Percentiles rank a stretch among this genome's conserved stretches.
Evolutionary conservation across 2,113 vertebrate genomes (phyloP).

Genomic region (Thunnus maccoyii): DNA sequence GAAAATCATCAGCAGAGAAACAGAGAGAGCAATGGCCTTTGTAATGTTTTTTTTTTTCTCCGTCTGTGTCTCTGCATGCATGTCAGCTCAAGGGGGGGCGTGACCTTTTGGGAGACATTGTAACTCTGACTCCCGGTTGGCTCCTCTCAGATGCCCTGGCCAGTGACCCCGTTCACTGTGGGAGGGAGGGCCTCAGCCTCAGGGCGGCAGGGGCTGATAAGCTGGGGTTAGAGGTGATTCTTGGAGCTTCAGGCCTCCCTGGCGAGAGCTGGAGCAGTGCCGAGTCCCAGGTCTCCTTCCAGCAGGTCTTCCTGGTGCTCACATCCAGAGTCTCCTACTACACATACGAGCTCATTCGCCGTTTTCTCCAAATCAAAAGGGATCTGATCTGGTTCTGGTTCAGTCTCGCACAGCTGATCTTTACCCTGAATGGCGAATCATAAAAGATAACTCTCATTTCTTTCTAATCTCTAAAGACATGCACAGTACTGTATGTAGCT

Average conservation of each 20-base stretch:
- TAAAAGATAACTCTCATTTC: neutral
- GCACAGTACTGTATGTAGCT: neutral
- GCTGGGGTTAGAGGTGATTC: constrained; percentile 35
- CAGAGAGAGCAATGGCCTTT: constrained; percentile 40
- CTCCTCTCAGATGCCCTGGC: constrained; percentile 39
- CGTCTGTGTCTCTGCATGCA: constrained; percentile 37
- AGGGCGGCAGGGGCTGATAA: constrained; percentile 34
- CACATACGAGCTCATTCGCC: neutral
- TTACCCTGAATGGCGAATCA: constrained; percentile 42
- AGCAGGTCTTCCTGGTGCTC: constrained; percentile 66
- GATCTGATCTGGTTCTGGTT: constrained; percentile 15
- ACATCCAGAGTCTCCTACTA: constrained; percentile 19
- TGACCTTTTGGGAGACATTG: constrained; percentile 56
- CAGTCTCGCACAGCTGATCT: constrained; percentile 47
- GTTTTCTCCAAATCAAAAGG: constrained; percentile 13
- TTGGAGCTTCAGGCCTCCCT: constrained; percentile 38
- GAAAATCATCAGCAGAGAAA: neutral
- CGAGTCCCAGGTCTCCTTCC: constrained; percentile 73
- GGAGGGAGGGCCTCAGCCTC: constrained; percentile 39
- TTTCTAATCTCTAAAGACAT: neutral
- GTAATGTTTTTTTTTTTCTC: constrained; percentile 2
- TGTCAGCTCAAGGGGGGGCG: constrained; percentile 18
- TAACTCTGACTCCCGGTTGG: constrained; percentile 22
- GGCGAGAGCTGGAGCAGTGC: constrained; percentile 11
- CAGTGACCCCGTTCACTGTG: constrained; percentile 49